Percentiles rank a stretch among this genome's conserved stretches.
phyloP scores from a whole-genome alignment of 2,113 vertebrate species.

The Amazona guildingii region DNA sequence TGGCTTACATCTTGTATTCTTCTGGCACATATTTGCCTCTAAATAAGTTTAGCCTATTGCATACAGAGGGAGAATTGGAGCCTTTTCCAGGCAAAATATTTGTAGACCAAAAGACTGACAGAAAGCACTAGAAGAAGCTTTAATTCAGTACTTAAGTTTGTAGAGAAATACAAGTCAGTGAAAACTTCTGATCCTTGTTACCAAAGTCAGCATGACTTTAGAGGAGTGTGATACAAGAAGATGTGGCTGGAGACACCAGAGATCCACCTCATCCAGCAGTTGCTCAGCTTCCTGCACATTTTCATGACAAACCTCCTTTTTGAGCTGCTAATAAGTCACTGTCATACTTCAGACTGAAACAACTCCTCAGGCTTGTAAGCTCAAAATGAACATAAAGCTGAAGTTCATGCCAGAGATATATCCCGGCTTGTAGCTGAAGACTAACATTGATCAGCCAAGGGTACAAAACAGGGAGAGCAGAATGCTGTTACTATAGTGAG shows the following conservation, averaged over 20 bases:
- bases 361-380: background rate
- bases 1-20: background rate
- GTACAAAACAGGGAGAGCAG: background rate
- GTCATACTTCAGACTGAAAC: background rate
- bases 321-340: background rate
- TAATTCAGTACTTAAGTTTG: background rate
- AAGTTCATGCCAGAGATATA: background rate
- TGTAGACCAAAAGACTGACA: background rate
- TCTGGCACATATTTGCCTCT: background rate
- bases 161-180: background rate
- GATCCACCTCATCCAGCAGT: background rate
- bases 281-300: background rate
- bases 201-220: background rate
- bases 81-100: background rate
- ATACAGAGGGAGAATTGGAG: background rate
- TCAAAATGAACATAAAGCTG: constrained; percentile 8
- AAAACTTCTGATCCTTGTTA: background rate
- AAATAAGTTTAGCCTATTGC: background rate
- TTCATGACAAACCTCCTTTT: background rate
- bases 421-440: background rate
- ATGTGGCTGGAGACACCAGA: background rate
- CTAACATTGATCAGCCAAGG: background rate
- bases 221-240: background rate
- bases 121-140: background rate
- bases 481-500: background rate